Base-by-base conservation (phyloP, 2,797 vertebrate genomes). In the Paratrypauchen microcephalus region DNA sequence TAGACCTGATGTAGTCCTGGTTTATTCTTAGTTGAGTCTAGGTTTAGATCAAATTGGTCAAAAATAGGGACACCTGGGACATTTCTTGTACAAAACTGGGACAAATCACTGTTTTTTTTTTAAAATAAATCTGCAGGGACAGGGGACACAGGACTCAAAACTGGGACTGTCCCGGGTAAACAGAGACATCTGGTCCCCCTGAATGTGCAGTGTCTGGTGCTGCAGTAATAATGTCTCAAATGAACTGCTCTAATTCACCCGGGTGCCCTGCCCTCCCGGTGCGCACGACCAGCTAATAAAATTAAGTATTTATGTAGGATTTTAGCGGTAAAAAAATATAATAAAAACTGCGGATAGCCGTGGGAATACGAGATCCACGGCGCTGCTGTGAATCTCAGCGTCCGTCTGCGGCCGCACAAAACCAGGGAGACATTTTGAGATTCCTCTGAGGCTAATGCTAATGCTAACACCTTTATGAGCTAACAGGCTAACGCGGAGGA, bases 391-490 rank as follows among this genome's bases (percentile, higher is more conserved):
- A 61, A 61, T 8, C 23, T 5, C 12, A 1, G 61, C 1, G 21
- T 19, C 30, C 4, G 64, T 15, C 69, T 61, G 28, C 57, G 57
- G 11, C 12, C 52, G 3, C 19, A 73, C 80, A 74, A 76, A 73
- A 76, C 59, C 69, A 60, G 68, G 86, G 76, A 83, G 87, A 92
- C 90, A 92, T 91, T 90, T 91, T 92, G 86, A 85, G 74, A 74
- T 79, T 84, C 77, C 81, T 79, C 55, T 50, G 63, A 66, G 48
- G 50, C 45, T 81, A 71, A 79, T 8, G 50, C 45, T 81, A 71
- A 79, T 8, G 78, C 78, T 84, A 80, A 45, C 67, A 50, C 24
- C 64, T 65, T 32, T 52, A 52, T 30, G 70, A 32, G 60, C 65
- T 82, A 86, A 80, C 80, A 57, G 75, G 84, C 77, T 81, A 81